Evolutionary conservation across 2,797 vertebrate species (phyloP), one percentile per base, ranked within the genome.

Genomic region (Ctenochaetus hawaiiensis): DNA sequence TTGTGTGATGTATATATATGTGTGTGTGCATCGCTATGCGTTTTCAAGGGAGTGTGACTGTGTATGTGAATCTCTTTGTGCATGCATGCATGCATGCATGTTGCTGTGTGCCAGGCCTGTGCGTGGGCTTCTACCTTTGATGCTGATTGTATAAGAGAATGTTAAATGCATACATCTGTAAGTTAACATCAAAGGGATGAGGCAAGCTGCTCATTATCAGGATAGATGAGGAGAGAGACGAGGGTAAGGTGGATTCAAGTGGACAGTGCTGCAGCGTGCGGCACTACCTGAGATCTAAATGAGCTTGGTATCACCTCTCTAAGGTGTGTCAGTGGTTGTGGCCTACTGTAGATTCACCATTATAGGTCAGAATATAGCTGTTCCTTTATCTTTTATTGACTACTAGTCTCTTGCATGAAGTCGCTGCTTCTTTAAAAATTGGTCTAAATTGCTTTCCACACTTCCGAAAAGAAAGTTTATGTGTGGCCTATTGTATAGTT

Each of bases 101-200:
- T 52, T 66, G 64, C 80, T 26, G 56, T 63, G 79, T 63, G 77
- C 48, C 43, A n/a, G 83, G 82, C 82, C 73, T n/a, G 20, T 43
- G 85, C 7, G 78, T 83, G 77, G 84, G 89, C 8, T 54, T 66
- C 81, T 12, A 72, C 81, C 60, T 87, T 83, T 82, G 85, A 86
- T 88, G 76, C 80, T 62, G 80, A 82, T 83, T 78, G 84, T 86
- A 72, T 89, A 87, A 87, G 78, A 83, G 83, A 81, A 83, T 44
- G 83, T 34, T 43, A 76, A 80, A 86, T 73, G 59, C 71, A 87
- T 62, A 73, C 23, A 77, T 80, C 77, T 22, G 47, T 79, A 87
- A 65, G 87, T 84, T 89, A 44, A 77, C 20, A 84, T 88, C 63
- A 82, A 79, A 78, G 9, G 64, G 65, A 67, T 9, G 78, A 80